A percentile compares a stretch with the other conserved stretches of the same genome.
Evolutionary conservation across 1,140 invertebrate genomes (phyloP).

Genomic region (Diorhabda carinulata): DNA sequence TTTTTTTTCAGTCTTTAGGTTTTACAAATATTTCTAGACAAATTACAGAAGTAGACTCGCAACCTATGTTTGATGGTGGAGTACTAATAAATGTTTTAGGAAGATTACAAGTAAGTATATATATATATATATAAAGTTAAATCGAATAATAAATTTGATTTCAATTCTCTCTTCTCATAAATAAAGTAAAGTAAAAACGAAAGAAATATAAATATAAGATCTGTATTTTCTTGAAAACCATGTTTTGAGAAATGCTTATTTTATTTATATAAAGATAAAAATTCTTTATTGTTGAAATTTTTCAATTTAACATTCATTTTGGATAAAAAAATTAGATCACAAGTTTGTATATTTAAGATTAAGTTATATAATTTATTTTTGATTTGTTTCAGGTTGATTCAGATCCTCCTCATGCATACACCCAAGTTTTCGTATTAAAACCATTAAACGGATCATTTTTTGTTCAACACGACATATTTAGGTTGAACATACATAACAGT

Average conservation of each 20-base stretch:
- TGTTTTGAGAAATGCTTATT: background rate
- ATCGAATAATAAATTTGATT: background rate
- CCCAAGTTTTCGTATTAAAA: slow-evolving; percentile 88
- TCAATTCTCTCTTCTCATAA: background rate
- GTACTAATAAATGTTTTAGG: slow-evolving; percentile 90
- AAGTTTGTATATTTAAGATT: background rate
- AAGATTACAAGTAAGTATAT: slow-evolving; percentile 76
- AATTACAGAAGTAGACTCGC: slow-evolving; percentile 90
- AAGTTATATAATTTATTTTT: slow-evolving; percentile 10
- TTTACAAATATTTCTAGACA: slow-evolving; percentile 92
- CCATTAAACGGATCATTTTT: slow-evolving; percentile 81
- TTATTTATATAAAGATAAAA: background rate
- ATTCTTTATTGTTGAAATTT: background rate
- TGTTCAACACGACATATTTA: slow-evolving; percentile 87
- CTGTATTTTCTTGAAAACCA: background rate
- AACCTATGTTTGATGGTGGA: slow-evolving; percentile 93
- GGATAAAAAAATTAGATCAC: background rate
- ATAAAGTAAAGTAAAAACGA: background rate
- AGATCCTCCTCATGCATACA: slow-evolving; percentile 86
- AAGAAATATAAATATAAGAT: background rate
- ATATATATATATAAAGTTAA: background rate
- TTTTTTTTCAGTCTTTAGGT: slow-evolving; percentile 64
- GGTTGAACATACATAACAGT: slow-evolving; percentile 76
- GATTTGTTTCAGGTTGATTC: slow-evolving; percentile 71
- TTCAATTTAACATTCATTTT: background rate